Conservation (phyloP, 2,888 invertebrate genomes). For the Chrysomela aeneicollis region DNA sequence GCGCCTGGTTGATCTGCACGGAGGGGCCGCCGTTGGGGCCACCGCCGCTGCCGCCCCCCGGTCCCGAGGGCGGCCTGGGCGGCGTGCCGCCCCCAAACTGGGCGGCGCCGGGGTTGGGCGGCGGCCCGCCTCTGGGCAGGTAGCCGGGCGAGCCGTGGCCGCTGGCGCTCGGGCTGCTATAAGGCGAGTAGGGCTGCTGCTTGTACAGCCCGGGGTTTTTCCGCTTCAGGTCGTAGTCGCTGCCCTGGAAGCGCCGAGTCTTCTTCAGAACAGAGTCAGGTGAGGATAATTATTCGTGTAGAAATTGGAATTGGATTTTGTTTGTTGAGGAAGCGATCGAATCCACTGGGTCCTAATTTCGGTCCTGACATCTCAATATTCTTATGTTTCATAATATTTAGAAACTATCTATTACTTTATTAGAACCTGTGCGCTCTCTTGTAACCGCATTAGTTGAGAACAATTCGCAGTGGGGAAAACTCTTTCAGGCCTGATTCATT, state of each 20-base stretch:
- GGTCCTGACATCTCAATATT: no score
- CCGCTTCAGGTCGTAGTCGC: slow-evolving; percentile 62
- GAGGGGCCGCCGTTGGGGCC: slow-evolving; percentile 62
- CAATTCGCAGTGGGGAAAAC: no score
- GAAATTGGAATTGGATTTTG: no score
- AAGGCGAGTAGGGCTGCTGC: slow-evolving; percentile 74
- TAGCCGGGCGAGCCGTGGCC: slow-evolving; percentile 67
- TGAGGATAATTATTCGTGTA: no score
- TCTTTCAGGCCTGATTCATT: no score
- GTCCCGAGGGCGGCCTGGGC: slow-evolving; percentile 66
- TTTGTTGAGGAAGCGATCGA: no score
- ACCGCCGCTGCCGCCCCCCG: slow-evolving; percentile 49
- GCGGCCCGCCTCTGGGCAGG: slow-evolving; percentile 50
- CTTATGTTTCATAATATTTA: no score
- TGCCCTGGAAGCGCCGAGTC: slow-evolving; percentile 45
- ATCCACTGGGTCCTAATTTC: no score
- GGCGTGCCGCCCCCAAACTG: slow-evolving; percentile 60
- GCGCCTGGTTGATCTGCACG: slow-evolving; percentile 87
- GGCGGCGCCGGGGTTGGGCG: slow-evolving; percentile 35
- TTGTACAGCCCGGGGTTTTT: slow-evolving; percentile 60
- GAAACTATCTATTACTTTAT: no score
- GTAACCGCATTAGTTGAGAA: no score
- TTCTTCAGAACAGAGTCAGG: no score
- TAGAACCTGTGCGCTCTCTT: no score
- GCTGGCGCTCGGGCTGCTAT: slow-evolving; percentile 71